These are phyloP conservation scores for Spilarctia lutea DNA, from an alignment of 2,888 invertebrate genomes.

Conservation along the genomic window DNA sequence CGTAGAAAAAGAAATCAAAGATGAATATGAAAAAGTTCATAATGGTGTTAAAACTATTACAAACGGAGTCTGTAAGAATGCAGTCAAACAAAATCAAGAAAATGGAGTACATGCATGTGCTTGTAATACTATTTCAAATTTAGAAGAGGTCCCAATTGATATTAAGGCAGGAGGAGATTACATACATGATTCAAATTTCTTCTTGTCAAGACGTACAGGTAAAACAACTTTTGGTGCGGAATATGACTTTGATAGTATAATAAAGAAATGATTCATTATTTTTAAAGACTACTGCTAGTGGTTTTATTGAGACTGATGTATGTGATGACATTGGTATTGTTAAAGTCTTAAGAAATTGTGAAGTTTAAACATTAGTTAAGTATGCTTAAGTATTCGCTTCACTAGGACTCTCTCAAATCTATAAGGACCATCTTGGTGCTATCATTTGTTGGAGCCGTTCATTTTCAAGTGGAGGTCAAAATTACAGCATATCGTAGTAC, in stretches of 20 bases:
- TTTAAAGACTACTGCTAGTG: constrained; percentile 59
- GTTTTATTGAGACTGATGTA: constrained; percentile 82
- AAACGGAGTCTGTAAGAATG: constrained; percentile 56
- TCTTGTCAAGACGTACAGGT: constrained; percentile 72
- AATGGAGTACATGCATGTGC: constrained; percentile 57
- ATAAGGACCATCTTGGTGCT: constrained; percentile 53
- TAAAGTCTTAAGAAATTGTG: constrained; percentile 52
- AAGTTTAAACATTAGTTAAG: constrained; percentile 61
- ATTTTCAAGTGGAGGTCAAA: constrained; percentile 60
- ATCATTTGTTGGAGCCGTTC: constrained; percentile 56
- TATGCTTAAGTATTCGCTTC: constrained; percentile 58
- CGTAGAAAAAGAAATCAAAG: constrained; percentile 61
- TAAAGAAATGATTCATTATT: constrained; percentile 78
- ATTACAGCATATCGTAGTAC: constrained; percentile 73
- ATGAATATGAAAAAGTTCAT: constrained; percentile 55
- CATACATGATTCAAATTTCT: constrained; percentile 71
- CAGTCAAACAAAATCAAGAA: constrained; percentile 54
- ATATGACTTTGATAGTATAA: constrained; percentile 73
- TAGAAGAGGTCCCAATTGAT: constrained; percentile 70
- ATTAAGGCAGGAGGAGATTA: constrained; percentile 74
- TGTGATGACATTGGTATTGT: constrained; percentile 74
- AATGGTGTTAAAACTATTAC: constrained; percentile 54
- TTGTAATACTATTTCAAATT: constrained; percentile 55
- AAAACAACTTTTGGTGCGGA: constrained; percentile 68
- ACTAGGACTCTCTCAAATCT: constrained; percentile 52